These are phyloP conservation scores for Drosophila burlai DNA, from an alignment of 1,140 invertebrate species.

Conservation along the genomic window DNA sequence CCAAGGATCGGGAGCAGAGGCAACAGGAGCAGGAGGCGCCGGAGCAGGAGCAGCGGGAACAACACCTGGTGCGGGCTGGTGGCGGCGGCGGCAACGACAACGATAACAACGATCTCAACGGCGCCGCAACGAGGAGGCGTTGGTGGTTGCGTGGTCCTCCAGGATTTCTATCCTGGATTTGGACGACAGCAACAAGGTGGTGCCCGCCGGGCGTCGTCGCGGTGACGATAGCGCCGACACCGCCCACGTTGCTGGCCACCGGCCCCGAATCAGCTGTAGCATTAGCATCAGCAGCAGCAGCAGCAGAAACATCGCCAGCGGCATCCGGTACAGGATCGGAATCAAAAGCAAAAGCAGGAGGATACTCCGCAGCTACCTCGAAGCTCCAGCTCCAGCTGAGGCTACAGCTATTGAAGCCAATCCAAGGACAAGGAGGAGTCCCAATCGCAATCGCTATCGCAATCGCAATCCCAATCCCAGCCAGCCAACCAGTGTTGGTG, in stretches of 20 bases:
- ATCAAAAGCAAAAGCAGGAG: constrained; percentile 5
- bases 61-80: constrained; percentile 34
- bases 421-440: not conserved
- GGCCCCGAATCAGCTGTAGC: constrained; percentile 35
- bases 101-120: constrained; percentile 71
- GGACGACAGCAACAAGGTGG: constrained; percentile 33
- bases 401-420: constrained; percentile 26
- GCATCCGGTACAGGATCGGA: not conserved
- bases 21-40: constrained; percentile 1
- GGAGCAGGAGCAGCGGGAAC: constrained; percentile 22
- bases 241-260: constrained; percentile 55
- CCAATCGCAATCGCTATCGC: not conserved
- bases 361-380: constrained; percentile 19
- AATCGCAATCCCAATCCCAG: constrained; percentile 18
- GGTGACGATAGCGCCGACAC: constrained; percentile 55
- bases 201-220: constrained; percentile 50
- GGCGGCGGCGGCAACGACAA: constrained; percentile 57
- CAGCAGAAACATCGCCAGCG: constrained; percentile 9
- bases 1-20: constrained; percentile 9
- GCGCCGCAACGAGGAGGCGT: constrained; percentile 53
- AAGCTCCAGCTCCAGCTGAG: constrained; percentile 20
- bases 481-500: constrained; percentile 27
- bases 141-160: constrained; percentile 63
- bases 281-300: constrained; percentile 12
- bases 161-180: constrained; percentile 25